A percentile compares a stretch with the other conserved stretches of the same genome.
Conservation (phyloP, 2,113 vertebrate genomes). For the Phaethon lepturus region DNA sequence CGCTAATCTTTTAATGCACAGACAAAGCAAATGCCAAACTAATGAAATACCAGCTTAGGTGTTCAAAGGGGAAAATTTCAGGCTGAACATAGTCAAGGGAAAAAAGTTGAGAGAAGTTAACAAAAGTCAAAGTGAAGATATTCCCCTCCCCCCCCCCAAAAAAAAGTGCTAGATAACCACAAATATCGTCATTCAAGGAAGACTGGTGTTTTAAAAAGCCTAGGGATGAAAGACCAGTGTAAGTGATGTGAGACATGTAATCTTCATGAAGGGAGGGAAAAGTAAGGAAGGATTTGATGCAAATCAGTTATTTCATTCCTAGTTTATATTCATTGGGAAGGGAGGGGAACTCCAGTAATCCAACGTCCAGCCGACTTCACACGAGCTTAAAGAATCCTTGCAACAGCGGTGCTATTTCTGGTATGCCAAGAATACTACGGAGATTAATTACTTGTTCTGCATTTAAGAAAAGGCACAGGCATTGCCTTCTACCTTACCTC, state of each 20-base stretch:
- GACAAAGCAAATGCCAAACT: slow-evolving; percentile 53
- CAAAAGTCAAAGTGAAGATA: not conserved
- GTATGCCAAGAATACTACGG: not conserved
- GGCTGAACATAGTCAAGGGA: not conserved
- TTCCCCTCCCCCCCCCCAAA: not conserved
- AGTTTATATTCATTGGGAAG: not conserved
- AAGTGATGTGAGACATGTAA: not conserved
- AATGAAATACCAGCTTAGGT: not conserved
- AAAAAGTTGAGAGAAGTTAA: not conserved
- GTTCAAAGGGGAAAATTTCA: not conserved
- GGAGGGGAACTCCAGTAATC: not conserved
- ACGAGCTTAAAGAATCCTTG: not conserved
- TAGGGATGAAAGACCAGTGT: not conserved
- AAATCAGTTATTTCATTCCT: not conserved
- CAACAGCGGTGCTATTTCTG: not conserved
- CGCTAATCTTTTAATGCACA: slow-evolving; percentile 38
- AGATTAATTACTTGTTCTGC: not conserved
- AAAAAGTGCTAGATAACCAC: not conserved
- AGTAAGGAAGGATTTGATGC: not conserved
- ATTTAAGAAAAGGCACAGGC: not conserved
- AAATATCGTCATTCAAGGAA: not conserved
- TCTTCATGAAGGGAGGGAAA: not conserved
- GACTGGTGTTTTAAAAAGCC: not conserved
- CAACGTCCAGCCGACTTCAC: not conserved
- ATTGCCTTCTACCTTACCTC: not conserved